These are phyloP conservation scores for Microtus agrestis DNA, from an alignment of 2,797 vertebrate genomes.

Conservation along the genomic window DNA sequence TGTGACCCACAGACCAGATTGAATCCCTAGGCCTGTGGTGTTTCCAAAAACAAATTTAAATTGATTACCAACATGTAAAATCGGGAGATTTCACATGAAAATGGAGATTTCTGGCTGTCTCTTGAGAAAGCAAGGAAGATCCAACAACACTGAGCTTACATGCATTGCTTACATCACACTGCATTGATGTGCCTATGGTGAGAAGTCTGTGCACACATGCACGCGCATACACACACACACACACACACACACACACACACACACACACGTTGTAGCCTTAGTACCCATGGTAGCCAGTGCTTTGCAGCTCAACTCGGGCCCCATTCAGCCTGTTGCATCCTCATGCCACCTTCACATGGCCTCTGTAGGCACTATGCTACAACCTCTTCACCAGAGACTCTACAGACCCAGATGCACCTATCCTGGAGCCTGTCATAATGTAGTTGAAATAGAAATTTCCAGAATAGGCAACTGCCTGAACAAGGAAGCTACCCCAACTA, in stretches of 20 bases:
- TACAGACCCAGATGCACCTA: neutral
- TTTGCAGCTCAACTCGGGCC: neutral
- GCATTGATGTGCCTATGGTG: neutral
- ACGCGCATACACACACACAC: neutral
- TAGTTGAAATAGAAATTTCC: neutral
- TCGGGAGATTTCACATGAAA: constrained; percentile 44
- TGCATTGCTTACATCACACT: neutral
- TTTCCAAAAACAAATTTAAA: constrained; percentile 64
- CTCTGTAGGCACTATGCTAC: neutral
- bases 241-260: neutral
- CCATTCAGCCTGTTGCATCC: neutral
- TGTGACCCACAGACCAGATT: constrained; percentile 24
- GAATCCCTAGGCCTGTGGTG: constrained; percentile 25
- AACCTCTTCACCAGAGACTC: neutral
- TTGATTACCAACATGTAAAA: constrained; percentile 64
- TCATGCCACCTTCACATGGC: neutral
- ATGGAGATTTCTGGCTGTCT: constrained; percentile 16
- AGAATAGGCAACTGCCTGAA: neutral
- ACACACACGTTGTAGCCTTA: neutral
- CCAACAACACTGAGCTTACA: neutral
- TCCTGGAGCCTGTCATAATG: neutral
- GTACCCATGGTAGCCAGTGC: neutral
- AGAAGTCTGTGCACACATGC: neutral
- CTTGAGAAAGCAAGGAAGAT: neutral
- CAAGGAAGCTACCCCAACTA: neutral